Conservation (phyloP, 2,888 invertebrate species). For the Eristalis tenax region DNA sequence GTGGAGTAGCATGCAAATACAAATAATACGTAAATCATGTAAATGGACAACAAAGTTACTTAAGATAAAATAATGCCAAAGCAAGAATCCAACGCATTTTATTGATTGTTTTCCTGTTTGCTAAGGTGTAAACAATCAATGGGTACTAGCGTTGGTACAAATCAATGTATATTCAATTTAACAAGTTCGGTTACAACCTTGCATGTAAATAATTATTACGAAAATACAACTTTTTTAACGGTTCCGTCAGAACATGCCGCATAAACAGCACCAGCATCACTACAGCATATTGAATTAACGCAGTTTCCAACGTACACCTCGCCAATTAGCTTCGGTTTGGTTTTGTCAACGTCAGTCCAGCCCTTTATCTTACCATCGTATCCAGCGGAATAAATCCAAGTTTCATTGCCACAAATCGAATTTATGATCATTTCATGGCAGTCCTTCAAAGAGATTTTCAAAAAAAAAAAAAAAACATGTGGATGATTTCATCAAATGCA, state of each 20-base stretch:
- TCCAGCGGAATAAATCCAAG: constrained; percentile 78
- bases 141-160: neutral
- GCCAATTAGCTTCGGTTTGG: constrained; percentile 75
- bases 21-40: too few relatives aligned
- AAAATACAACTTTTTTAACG: constrained; percentile 77
- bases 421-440: constrained; percentile 81
- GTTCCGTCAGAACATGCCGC: constrained; percentile 78
- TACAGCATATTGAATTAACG: constrained; percentile 78
- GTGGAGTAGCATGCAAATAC: too few relatives aligned
- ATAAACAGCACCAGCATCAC: constrained; percentile 76
- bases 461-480: too few relatives aligned
- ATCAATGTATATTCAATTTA: neutral
- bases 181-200: neutral
- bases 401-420: constrained; percentile 77
- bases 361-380: constrained; percentile 80
- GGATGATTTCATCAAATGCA: neutral
- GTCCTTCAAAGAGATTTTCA: constrained; percentile 73
- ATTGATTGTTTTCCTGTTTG: neutral
- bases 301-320: constrained; percentile 78
- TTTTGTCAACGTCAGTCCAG: constrained; percentile 77
- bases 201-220: constrained; percentile 71
- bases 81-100: neutral
- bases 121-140: neutral
- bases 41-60: too few relatives aligned
- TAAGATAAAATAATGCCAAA: neutral